Evolutionary conservation across 2,113 vertebrate species (phyloP).

Genomic region (Ovibos moschatus): DNA sequence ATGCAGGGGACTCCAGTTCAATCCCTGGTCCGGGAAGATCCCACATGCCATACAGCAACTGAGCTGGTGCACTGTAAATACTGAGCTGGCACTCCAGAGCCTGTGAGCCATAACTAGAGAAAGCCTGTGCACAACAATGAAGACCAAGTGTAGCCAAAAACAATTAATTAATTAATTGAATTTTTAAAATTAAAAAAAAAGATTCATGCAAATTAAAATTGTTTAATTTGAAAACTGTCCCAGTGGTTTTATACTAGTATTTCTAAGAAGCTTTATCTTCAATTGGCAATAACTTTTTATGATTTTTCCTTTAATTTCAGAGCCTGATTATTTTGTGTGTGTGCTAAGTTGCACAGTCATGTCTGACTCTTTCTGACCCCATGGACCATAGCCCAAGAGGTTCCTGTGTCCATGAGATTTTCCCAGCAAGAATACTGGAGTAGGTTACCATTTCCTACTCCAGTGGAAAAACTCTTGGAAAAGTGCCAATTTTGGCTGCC

Average conservation of each 20-base stretch:
- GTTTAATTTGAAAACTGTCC: background rate
- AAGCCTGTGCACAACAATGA: too few relatives aligned
- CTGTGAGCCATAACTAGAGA: too few relatives aligned
- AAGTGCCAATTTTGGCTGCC: background rate
- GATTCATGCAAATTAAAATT: background rate
- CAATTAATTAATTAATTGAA: too few relatives aligned
- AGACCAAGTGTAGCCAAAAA: too few relatives aligned
- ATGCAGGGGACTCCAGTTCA: too few relatives aligned
- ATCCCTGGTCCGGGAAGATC: too few relatives aligned
- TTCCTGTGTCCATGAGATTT: background rate
- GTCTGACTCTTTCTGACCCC: background rate
- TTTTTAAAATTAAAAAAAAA: background rate
- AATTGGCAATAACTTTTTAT: background rate
- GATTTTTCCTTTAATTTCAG: background rate
- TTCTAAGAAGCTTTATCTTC: background rate
- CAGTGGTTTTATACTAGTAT: background rate
- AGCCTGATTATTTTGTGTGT: background rate
- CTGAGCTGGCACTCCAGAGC: too few relatives aligned
- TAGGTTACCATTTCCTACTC: background rate
- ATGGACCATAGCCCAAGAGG: background rate
- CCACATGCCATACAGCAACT: too few relatives aligned
- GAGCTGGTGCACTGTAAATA: too few relatives aligned
- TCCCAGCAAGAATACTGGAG: background rate
- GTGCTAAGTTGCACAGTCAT: background rate
- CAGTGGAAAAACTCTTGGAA: background rate